These are phyloP conservation scores for Anthopleura xanthogrammica DNA, from an alignment of 92 coral and sea anemone species.

Conservation along the genomic window DNA sequence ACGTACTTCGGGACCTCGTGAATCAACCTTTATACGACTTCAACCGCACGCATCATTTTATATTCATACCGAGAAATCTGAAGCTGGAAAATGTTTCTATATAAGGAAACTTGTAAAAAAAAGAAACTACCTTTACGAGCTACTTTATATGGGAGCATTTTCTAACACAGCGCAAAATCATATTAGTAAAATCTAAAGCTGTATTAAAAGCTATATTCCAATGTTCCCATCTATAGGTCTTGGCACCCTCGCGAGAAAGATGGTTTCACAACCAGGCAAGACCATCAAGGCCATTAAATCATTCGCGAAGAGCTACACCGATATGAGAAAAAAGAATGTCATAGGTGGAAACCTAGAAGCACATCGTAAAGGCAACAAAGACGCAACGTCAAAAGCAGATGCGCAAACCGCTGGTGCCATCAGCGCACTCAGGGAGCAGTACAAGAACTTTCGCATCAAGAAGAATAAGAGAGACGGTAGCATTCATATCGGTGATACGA, in stretches of 20 bases:
- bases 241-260: constrained; percentile 54
- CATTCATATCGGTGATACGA: constrained; percentile 65
- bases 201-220: too few species aligned
- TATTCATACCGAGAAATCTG: too few species aligned
- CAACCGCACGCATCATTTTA: too few species aligned
- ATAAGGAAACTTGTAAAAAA: too few species aligned
- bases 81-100: too few species aligned
- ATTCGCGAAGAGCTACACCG: constrained; percentile 49
- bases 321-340: constrained; percentile 46
- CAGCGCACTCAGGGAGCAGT: constrained; percentile 73
- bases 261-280: constrained; percentile 28
- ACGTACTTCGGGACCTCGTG: too few species aligned
- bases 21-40: too few species aligned
- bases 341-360: constrained; percentile 58
- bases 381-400: constrained; percentile 51
- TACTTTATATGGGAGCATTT: too few species aligned
- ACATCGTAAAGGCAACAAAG: constrained; percentile 59
- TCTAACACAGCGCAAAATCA: too few species aligned
- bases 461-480: constrained; percentile 47
- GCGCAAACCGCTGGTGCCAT: constrained; percentile 61
- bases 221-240: constrained; percentile 35
- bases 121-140: too few species aligned
- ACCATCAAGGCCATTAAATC: constrained; percentile 38
- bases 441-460: constrained; percentile 55
- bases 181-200: too few species aligned